A percentile compares a stretch with the other conserved stretches of the same genome.
Evolutionary conservation across 1,140 invertebrate species (phyloP).

Genomic region (Procambarus virginalis): DNA sequence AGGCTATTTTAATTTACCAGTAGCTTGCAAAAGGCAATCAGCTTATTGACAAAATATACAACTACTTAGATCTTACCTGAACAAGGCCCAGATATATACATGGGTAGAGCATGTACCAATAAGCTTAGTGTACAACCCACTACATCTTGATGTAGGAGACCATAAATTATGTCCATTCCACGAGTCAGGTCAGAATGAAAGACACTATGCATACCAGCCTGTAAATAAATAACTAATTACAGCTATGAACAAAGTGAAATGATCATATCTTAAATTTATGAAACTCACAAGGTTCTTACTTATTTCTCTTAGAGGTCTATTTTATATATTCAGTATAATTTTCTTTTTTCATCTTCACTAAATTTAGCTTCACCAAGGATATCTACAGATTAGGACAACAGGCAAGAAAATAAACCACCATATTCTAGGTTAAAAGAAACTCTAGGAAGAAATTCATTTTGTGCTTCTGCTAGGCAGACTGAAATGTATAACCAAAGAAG

Average conservation of each 20-base stretch:
- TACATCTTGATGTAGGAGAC: constrained; percentile 65
- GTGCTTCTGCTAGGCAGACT: too few species aligned
- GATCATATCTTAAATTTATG: not conserved
- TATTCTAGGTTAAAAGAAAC: too few species aligned
- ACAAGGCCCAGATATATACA: constrained; percentile 60
- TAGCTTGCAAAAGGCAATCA: too few species aligned
- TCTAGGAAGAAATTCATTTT: too few species aligned
- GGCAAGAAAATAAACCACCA: too few species aligned
- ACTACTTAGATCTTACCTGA: constrained; percentile 20
- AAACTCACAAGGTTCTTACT: too few species aligned
- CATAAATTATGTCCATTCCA: constrained; percentile 66
- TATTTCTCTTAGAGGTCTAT: too few species aligned
- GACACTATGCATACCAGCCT: constrained; percentile 64
- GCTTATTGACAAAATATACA: not conserved
- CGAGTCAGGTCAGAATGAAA: constrained; percentile 64
- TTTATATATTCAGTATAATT: too few species aligned
- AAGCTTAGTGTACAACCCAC: constrained; percentile 63
- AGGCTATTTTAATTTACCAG: too few species aligned
- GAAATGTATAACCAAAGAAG: not conserved
- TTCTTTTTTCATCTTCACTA: too few species aligned
- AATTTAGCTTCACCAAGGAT: too few species aligned
- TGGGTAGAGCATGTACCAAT: constrained; percentile 51
- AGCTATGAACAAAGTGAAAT: not conserved
- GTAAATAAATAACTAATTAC: not conserved
- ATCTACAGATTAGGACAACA: too few species aligned